Evolutionary conservation across 2,113 vertebrate species (phyloP), one percentile per base, ranked within the genome.

Genomic region (Oncorhynchus gorbuscha): DNA sequence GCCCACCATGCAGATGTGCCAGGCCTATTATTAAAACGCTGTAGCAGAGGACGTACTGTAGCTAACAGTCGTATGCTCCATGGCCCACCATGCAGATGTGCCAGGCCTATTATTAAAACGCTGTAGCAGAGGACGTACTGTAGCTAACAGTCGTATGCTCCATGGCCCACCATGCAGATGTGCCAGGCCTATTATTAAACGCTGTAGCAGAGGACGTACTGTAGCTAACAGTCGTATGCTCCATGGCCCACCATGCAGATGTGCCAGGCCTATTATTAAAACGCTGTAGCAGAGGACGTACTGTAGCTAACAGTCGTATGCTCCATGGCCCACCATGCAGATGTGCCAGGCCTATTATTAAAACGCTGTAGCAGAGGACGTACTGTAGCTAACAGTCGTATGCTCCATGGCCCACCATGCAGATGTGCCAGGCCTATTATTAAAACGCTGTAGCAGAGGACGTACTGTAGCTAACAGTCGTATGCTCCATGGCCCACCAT

Each of bases 331-430:
- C 16, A 75, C 22, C 48, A 18, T 66, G 49, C n/a, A 22, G 67
- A 71, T 20, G 67, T 74, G 45, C n/a, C 69, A n/a, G 32, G 45
- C 24, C 71, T 76, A 72, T 80, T 80, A 75, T 81, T 87, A 79
- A 45, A 45, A 45, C 2, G 39, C 8, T 45, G 39, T 45, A 39
- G 11, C 2, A 45, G 39, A 45, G 39, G 72, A 76, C 49, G 32
- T 0, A 18, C 3, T 30, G 9, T 16, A 7, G 24, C 24, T 24
- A 24, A 24, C 24, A 24, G 24, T 24, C 24, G 32, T 39, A 32
- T 18, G 18, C 32, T 45, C 58, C 45, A n/a, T 22, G 64, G n/a
- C 22, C 39, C 16, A 75, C 22, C 48, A 18, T 66, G 49, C n/a
- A 22, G 67, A 71, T 20, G 67, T 74, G 45, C n/a, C 69, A n/a